These are phyloP conservation scores for Murina feae DNA, from an alignment of 2,113 vertebrate genomes.

Conservation along the genomic window DNA sequence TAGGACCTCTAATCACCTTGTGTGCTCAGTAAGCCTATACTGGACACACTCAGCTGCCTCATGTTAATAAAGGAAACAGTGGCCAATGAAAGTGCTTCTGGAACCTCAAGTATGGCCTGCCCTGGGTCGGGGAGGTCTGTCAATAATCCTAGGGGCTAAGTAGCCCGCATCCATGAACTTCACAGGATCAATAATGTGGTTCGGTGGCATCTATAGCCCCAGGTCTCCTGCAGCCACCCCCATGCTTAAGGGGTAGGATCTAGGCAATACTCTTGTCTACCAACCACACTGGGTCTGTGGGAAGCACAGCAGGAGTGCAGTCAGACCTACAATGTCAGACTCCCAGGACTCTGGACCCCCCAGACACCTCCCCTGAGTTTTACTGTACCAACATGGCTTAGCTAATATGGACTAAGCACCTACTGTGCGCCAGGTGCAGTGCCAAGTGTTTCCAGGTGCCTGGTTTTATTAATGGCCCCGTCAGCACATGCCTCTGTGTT, in stretches of 20 bases:
- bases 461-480: background rate
- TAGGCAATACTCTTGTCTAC: background rate
- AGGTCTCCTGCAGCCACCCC: background rate
- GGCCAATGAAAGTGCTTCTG: background rate
- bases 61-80: background rate
- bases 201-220: background rate
- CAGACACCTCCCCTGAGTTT: background rate
- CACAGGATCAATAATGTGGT: background rate
- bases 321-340: background rate
- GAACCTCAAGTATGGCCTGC: background rate
- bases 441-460: background rate
- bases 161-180: background rate
- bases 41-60: background rate
- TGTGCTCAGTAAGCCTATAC: background rate
- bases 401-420: background rate
- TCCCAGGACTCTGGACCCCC: background rate
- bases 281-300: background rate
- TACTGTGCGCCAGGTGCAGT: background rate
- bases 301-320: background rate
- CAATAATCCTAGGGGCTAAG: background rate
- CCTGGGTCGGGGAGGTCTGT: background rate
- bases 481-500: background rate
- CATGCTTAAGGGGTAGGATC: background rate
- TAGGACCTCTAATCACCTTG: fast-evolving
- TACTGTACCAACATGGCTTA: fast-evolving